Base-by-base conservation (phyloP, 2,888 invertebrate species). In the Mechanitis mazaeus region DNA sequence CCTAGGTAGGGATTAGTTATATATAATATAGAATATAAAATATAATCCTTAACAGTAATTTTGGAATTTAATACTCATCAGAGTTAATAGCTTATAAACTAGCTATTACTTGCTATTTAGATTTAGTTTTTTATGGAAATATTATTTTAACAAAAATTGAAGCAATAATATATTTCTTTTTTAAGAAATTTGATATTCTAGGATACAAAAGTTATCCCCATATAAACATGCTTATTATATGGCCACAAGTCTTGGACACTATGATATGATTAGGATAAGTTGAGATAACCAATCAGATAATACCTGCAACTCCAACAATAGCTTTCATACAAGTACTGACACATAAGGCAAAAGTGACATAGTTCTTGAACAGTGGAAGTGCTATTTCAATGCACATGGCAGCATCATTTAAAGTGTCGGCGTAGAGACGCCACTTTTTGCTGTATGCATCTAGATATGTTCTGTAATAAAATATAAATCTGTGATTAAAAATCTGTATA, bases 401-500 rank as follows among this genome's bases (percentile, higher is more conserved):
- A 47, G 93, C 77, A 87, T 99, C 98, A 84, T 99, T 98, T 9
- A 98, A 81, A 60, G 96, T 91, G 83, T 99, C 99, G 11, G 99
- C 99, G 82, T 97, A 95, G 45, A 98, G 85, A 58, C 98, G 92
- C 98, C 98, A 99, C 80, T 96, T 95, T 81, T 99, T 99, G 73
- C 97, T 97, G 76, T 98, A 96, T 45, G 95, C 93, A 87, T 98
- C 98, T 65, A 98, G 85, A 67, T 93, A 91, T 9, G 92, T 92
- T 31, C 94, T 94, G 76, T 46, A 83, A 79, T 53, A 42, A 42
- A 20, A 54, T 35, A 31, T n/a, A 50, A 31, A 28, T 20, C 2
- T 50, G 3, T 50, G 31, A 28, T 31, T 50, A n/a, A 6, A 47
- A 47, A n/a, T 31, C 7, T 9, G 5, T 1, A 50, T 4, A 50